Base-by-base conservation (phyloP, 2,113 vertebrate species). In the Hypomesus transpacificus region DNA sequence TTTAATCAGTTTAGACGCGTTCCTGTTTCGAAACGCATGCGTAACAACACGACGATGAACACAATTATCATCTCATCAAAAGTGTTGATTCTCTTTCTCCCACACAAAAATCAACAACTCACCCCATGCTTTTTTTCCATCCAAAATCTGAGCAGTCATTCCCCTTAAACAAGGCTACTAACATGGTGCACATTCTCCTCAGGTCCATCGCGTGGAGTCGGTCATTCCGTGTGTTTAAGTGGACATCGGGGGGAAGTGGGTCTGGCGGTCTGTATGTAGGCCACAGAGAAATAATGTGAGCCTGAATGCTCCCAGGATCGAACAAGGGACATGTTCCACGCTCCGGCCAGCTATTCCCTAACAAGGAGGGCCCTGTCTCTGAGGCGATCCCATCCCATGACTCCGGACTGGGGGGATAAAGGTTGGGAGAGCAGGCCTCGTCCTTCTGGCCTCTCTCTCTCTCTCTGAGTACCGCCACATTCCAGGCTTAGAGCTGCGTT, bases 201-300 rank as follows among this genome's bases (percentile, higher is more conserved):
- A 22, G 13, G 11, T 52, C 64, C 39, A 51, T 66, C 17, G 5
- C 39, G 46, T 66, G 16, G 64, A n/a, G 51, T 60, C 57, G 50
- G 28, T 46, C 13, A 51, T 34, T 71, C 28, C 22, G 66, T 71
- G 60, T 68, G 65, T 75, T 53, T 80, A 66, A 74, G 66, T 77
- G 82, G 80, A 51, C 69, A 67, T 54, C 70, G 71, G 76, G 72
- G 60, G 69, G 73, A 81, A 81, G 71, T 76, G 73, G 82, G 78
- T 77, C 83, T 85, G 66, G 3, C n/a, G 71, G 46, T 81, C 80
- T 69, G 69, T 54, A 70, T 63, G 14, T 67, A 68, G 78, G 80
- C 77, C 21, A 16, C 77, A 57, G 62, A 73, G 72, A 66, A 66
- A 72, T 78, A 76, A 82, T 73, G 74, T 26, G 56, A 76, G 81